Base-by-base conservation (phyloP, 2,888 invertebrate species). In the Cheilosia variabilis region DNA sequence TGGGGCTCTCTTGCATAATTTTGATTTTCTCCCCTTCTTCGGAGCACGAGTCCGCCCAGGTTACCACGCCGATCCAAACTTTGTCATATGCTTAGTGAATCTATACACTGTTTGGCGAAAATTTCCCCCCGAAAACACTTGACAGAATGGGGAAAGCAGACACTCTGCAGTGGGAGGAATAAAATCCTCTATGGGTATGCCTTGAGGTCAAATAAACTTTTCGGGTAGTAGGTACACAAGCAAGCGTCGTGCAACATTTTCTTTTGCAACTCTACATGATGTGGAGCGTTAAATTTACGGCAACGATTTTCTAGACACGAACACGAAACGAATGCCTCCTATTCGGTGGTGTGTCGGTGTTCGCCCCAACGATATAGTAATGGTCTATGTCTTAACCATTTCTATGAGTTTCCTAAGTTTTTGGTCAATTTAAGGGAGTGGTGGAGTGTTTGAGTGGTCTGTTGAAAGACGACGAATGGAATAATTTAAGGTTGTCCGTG, bases 131-230 rank as follows among this genome's bases (percentile, higher is more conserved):
- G 10, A 22, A 47, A 69, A 57, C 22, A 47, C 45, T 22, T 31
- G 13, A 69, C 4, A 57, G 22, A 63, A 63, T n/a, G 22, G 34
- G 50, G 2, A 34, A 55, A 45, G 27, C 24, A 31, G 17, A 52
- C 37, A 41, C 15, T 2, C n/a, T 52, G 24, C 52, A 52, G 43
- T 10, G 19, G 17, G 27, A 55, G 43, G 17, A 55, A 72, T 52
- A 57, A 62, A 50, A 62, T 62, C 62, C 68, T 41, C 37, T 43
- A 57, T 62, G 43, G 72, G 53, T 22, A 43, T 53, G 43, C 60
- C 53, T 72, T 72, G 62, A 72, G 72, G 72, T 72, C 52, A 62
- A 72, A 72, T 62, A 72, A 72, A 72, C 53, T 72, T 60, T 72
- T 31, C 24, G 71, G 9, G 6, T 52, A 24, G 53, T n/a, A 17